Conservation (phyloP, 1,140 invertebrate species). For the Nasonia vitripennis region DNA sequence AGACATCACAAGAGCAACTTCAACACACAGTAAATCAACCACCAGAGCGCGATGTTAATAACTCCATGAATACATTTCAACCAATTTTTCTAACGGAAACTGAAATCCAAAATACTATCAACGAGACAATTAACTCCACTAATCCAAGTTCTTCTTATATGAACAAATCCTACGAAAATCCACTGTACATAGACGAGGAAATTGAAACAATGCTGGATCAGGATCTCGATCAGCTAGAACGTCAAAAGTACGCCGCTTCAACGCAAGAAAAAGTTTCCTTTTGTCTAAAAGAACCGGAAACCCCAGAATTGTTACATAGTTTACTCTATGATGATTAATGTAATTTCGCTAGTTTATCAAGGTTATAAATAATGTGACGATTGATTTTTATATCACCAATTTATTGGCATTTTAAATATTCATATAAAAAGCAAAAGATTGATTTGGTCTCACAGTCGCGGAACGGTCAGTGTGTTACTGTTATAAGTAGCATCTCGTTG, state of each 20-base stretch:
- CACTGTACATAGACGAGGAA: conserved; percentile 68
- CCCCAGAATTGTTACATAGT: conserved; percentile 68
- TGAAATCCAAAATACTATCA: conserved; percentile 68
- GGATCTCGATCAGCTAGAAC: conserved; percentile 63
- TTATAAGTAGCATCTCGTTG: conserved; percentile 43
- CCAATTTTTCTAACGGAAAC: conserved; percentile 67
- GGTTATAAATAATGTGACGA: conserved; percentile 32
- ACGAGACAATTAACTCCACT: conserved; percentile 68
- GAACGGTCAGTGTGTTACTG: conserved; percentile 42
- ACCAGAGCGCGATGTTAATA: conserved; percentile 49
- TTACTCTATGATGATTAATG: conserved; percentile 68
- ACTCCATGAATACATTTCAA: conserved; percentile 61
- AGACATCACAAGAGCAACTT: conserved; percentile 48
- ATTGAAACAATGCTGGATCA: conserved; percentile 69
- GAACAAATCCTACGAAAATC: conserved; percentile 66
- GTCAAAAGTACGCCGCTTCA: conserved; percentile 61
- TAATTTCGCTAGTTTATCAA: not conserved
- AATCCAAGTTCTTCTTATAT: conserved; percentile 62
- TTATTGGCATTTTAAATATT: conserved; percentile 52
- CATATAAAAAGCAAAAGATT: conserved; percentile 51
- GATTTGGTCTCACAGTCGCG: conserved; percentile 52
- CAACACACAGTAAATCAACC: conserved; percentile 45
- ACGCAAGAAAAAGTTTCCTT: conserved; percentile 64
- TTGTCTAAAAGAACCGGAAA: conserved; percentile 69
- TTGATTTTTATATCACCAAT: conserved; percentile 46